Evolutionary conservation across 2,888 invertebrate genomes (phyloP), one percentile per base, ranked within the genome.

Genomic region (Calephelis perditalis): DNA sequence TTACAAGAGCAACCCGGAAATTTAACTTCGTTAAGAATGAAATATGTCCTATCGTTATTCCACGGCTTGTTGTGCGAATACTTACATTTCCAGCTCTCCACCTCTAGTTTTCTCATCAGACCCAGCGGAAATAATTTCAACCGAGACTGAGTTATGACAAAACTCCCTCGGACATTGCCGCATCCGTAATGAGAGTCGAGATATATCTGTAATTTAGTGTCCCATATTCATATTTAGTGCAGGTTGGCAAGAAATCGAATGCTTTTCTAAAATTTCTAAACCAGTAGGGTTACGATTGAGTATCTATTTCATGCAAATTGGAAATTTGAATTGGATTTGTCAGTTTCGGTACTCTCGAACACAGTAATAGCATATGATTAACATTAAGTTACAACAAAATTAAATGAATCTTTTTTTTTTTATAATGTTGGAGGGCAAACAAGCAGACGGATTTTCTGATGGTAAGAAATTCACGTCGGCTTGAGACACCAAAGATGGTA

Each of bases 1-100:
- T 80, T 81, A 81, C 79, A 82, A 84, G 81, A 78, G 81, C 82
- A 79, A 79, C 78, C 84, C 85, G 88, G 86, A 89, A 89, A 89
- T 88, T 88, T 88, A 86, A 88, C 86, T 88, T 89, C 86, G 87
- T 88, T 88, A 89, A 88, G 88, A 86, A 87, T 88, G 88, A 89
- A 88, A 88, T 88, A 89, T 88, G 86, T 79, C 82, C 82, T 82
- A 79, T 81, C 88, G 88, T 87, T 87, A 87, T 82, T 82, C 84
- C 82, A 82, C 82, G 86, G 86, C 84, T 87, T 87, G 88, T 87
- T 88, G 85, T 86, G 80, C 84, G 84, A 83, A 86, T 81, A 84
- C 86, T 86, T 87, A 86, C 87, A 84, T 85, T 84, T 81, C 78
- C 79, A 84, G 84, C 79, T 84, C 79, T 79, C 86, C 80, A 84